phyloP scores from a whole-genome alignment of 2,888 invertebrate genomes.

The Drosophila mulleri region DNA sequence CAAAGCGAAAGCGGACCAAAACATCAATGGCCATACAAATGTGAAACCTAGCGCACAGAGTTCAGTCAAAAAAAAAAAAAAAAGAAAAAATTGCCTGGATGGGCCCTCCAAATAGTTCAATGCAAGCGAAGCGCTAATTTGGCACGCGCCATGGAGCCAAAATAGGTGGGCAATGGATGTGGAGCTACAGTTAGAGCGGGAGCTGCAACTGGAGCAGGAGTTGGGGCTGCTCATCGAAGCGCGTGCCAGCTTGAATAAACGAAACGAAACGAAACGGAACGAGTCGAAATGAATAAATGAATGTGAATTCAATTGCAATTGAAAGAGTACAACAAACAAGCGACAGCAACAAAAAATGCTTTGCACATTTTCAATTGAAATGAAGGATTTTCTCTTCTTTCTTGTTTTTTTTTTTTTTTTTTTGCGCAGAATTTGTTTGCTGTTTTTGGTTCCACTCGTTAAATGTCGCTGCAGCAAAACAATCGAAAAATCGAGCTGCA shows the following conservation, averaged over 20 bases:
- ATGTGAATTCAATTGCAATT: constrained; percentile 79
- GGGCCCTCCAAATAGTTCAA: constrained; percentile 67
- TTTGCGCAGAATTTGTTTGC: too few relatives aligned
- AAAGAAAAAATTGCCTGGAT: neutral
- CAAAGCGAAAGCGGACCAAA: constrained; percentile 40
- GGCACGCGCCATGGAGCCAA: constrained; percentile 68
- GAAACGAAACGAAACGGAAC: constrained; percentile 50
- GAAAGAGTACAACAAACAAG: constrained; percentile 41
- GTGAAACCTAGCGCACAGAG: constrained; percentile 27
- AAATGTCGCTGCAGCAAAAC: constrained; percentile 54
- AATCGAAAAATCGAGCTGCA: constrained; percentile 34
- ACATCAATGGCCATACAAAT: constrained; percentile 28
- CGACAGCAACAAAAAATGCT: constrained; percentile 36
- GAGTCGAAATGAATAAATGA: constrained; percentile 70
- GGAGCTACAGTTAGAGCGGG: constrained; percentile 14
- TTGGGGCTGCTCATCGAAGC: constrained; percentile 50
- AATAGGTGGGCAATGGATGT: neutral
- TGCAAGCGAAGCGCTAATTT: constrained; percentile 72
- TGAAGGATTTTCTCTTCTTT: constrained; percentile 13
- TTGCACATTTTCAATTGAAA: constrained; percentile 70
- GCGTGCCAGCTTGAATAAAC: constrained; percentile 38
- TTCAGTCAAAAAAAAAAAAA: constrained; percentile 2
- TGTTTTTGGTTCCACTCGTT: constrained; percentile 42
- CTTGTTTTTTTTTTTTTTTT: neutral
- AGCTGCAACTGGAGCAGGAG: too few relatives aligned